Percentiles rank a stretch among this genome's conserved stretches.
Conservation (phyloP, 1,140 invertebrate genomes). For the Thereuonema tuberculata region DNA sequence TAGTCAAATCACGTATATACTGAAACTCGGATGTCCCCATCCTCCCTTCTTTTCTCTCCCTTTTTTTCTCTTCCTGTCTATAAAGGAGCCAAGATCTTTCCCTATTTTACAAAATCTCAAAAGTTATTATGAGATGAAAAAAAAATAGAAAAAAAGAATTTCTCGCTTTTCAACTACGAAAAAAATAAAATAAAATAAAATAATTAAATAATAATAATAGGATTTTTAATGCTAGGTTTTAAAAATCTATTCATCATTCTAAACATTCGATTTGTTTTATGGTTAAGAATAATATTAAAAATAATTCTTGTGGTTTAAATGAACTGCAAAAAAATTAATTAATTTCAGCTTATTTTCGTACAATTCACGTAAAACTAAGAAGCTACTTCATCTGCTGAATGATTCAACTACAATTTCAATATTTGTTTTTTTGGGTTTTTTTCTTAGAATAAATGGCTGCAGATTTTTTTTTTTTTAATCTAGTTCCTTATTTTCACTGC, state of each 20-base stretch:
- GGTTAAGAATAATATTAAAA: not conserved
- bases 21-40: not conserved
- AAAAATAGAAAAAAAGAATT: not conserved
- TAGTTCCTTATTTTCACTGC: too few relatives aligned
- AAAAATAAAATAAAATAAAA: too few relatives aligned
- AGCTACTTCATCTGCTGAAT: not conserved
- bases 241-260: too few relatives aligned
- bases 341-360: not conserved
- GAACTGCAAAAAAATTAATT: not conserved
- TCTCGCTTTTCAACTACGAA: not conserved
- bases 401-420: not conserved
- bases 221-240: not conserved
- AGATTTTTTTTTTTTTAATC: too few relatives aligned
- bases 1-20: not conserved
- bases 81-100: too few relatives aligned
- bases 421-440: too few relatives aligned
- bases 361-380: too few relatives aligned
- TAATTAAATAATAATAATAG: not conserved
- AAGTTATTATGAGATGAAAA: too few relatives aligned
- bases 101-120: too few relatives aligned
- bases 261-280: not conserved
- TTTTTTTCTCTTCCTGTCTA: too few relatives aligned
- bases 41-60: not conserved
- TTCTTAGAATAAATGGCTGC: too few relatives aligned
- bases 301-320: not conserved